Evolutionary conservation across 2,888 invertebrate species (phyloP), one percentile per base, ranked within the genome.

Genomic region (Scaptodrosophila latifasciaeformis): DNA sequence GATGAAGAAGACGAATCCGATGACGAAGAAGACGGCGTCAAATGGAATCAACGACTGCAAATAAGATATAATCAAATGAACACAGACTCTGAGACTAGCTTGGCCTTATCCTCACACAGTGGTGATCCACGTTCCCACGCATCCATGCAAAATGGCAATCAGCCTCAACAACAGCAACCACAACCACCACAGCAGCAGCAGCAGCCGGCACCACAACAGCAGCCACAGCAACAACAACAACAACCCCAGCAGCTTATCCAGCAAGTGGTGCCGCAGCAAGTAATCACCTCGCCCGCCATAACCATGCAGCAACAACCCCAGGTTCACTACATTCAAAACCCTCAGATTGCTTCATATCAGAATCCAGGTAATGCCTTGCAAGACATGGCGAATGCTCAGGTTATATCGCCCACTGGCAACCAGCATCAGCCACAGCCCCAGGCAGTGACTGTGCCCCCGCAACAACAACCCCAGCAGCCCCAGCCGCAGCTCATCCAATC

Each of bases 71-170:
- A 71, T 43, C 58, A 76, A 43, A 37, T 76, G 2, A 79, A 77
- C 51, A 69, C 67, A 15, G 80, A 77, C 37, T 76, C 80, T 0
- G 82, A 81, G 52, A 78, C 85, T n/a, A 86, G 85, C 40, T 75
- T 84, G 46, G 88, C 59, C 2, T 24, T 62, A 13, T 75, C 79
- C 13, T 64, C 67, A 6, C 89, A 31, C 87, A 88, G 70, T 87
- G 87, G 56, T 86, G 89, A 70, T 88, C 76, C 76, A 2, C 81
- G 75, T 40, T 75, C 74, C 12, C 59, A 54, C 15, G 61, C 62
- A 29, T 70, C 78, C 29, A 61, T 88, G 87, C 68, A 70, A 24
- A 81, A 81, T 43, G 78, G 54, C n/a, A 64, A 13, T 40, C 61
- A 67, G 35, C 54, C 62, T 27, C 64, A 61, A 7, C 65, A 59